phyloP scores from a whole-genome alignment of 2,888 invertebrate species.

The Cataglyphis livida region DNA sequence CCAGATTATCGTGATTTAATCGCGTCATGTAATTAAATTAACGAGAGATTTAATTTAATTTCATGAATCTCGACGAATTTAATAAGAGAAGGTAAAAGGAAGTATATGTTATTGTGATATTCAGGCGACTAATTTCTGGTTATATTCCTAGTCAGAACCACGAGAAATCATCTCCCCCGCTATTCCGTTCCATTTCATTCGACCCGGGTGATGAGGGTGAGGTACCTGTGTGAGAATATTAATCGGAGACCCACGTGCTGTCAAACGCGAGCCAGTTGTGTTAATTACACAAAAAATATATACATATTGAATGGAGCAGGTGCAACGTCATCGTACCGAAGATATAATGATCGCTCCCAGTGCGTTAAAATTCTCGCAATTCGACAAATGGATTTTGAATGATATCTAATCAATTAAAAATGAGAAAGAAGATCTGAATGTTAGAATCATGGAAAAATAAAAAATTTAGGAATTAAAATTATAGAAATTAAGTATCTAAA shows the following conservation, averaged over 20 bases:
- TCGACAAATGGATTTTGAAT: neutral
- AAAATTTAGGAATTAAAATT: neutral
- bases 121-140: conserved; percentile 50
- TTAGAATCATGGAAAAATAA: neutral
- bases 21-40: conserved; percentile 15
- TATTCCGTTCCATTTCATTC: conserved; percentile 65
- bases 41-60: neutral
- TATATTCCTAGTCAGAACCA: conserved; percentile 51
- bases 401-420: neutral
- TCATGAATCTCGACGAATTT: conserved; percentile 5
- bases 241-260: conserved; percentile 67
- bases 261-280: conserved; percentile 51
- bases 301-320: conserved; percentile 62
- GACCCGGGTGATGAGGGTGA: conserved; percentile 42
- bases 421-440: too few species aligned
- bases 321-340: conserved; percentile 66
- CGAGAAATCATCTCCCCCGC: conserved; percentile 52
- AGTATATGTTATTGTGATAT: conserved; percentile 49
- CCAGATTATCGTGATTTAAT: neutral
- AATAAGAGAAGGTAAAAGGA: neutral
- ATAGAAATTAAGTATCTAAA: neutral
- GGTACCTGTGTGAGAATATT: conserved; percentile 74
- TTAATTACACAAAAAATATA: conserved; percentile 71
- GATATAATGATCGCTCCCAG: conserved; percentile 47
- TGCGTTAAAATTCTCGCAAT: conserved; percentile 43